Evolutionary conservation across 2,888 invertebrate species (phyloP), one percentile per base, ranked within the genome.

Genomic region (Altica lythri): DNA sequence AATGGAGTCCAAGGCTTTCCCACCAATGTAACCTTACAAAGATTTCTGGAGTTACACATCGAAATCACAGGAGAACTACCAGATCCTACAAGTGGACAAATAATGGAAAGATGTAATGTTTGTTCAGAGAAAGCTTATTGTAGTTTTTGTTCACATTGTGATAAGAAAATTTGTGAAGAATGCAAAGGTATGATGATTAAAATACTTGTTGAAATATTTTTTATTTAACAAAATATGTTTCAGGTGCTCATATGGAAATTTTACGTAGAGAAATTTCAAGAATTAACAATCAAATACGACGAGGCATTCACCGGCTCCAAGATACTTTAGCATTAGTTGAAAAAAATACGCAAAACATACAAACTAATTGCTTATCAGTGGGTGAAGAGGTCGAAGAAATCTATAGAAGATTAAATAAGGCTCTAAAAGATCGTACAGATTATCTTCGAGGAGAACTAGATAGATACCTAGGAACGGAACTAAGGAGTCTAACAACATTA

Each of bases 331-430:
- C 86, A 38, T 76, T 90, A 46, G 90, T 92, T 34, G 94, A 95
- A 76, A 93, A 95, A 71, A 95, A 95, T 74, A 89, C 92, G 27
- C 81, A 88, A 48, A 89, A 89, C 60, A 81, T 98, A 54, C 92
- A 93, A 78, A 86, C 89, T 49, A 97, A 96, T 76, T 93, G 92
- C 70, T 85, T 86, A 48, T 88, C 91, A 54, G 95, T 96, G 2
- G 86, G 89, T 44, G 93, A 95, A 66, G 97, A 98, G 79, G 89
- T 99, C 37, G 93, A 95, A 65, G 95, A 96, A 78, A 91, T 94
- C 66, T 88, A 92, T 75, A 83, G 91, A 71, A 84, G 94, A 68
- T 82, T 95, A 62, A 84, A 88, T 57, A 94, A 94, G 77, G 92
- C 92, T 35, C 80, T 94, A 19, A 93, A 93, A 79, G 94, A 94